Evolutionary conservation across 2,113 vertebrate species (phyloP).

Genomic region (Neoarius graeffei): DNA sequence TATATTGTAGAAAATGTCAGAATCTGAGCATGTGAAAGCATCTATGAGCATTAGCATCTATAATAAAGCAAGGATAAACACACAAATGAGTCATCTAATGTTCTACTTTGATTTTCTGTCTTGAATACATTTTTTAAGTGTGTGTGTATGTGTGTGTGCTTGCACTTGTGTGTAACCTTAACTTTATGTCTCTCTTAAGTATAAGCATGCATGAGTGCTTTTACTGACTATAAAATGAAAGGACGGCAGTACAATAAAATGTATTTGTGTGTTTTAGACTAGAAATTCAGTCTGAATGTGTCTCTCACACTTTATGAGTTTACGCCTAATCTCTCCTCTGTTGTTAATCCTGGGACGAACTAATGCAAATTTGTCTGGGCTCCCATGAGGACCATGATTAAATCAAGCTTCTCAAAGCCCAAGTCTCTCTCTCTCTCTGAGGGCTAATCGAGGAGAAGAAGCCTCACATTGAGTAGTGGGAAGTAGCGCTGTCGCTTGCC

Average conservation of each 20-base stretch:
- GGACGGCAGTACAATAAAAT: constrained; percentile 26
- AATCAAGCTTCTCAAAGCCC: constrained; percentile 63
- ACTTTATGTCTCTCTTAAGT: constrained; percentile 27
- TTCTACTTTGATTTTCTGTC: constrained; percentile 13
- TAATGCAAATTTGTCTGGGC: constrained; percentile 65
- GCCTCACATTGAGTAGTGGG: constrained; percentile 30
- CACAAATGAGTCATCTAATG: background rate
- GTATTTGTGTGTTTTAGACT: constrained; percentile 39
- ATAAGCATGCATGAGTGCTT: constrained; percentile 3
- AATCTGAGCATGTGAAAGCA: background rate
- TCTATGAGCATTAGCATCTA: background rate
- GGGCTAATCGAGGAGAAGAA: constrained; percentile 38
- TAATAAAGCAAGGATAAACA: background rate
- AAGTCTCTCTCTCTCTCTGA: constrained; percentile 27
- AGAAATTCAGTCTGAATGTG: background rate
- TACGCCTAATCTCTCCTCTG: constrained; percentile 53
- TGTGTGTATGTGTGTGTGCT: background rate
- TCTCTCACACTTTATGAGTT: constrained; percentile 52
- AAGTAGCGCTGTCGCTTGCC: constrained; percentile 49
- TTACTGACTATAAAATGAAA: constrained; percentile 29
- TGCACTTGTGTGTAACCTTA: background rate
- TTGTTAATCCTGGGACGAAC: constrained; percentile 59
- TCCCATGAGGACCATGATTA: constrained; percentile 66
- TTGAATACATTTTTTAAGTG: background rate
- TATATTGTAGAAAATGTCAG: background rate